Base-by-base conservation (phyloP, 2,888 invertebrate genomes). In the Diarsia brunnea region DNA sequence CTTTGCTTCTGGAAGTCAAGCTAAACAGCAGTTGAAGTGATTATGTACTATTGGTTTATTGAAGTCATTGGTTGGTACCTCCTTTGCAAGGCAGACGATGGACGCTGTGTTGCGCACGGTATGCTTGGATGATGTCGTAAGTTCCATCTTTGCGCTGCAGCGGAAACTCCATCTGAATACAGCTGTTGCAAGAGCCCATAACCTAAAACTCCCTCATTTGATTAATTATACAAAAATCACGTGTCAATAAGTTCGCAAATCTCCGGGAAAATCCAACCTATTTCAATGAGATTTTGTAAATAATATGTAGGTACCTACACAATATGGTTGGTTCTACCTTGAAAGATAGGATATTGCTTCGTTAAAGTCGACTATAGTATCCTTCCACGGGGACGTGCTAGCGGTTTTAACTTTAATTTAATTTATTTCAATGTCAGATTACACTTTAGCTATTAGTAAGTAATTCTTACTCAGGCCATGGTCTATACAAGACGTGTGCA, bases 61-160 rank as follows among this genome's bases (percentile, higher is more conserved):
- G 45, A 47, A 21, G 27, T 38, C 24, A 4, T 27, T 14, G 11
- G 19, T 21, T 16, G 27, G 2, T 88, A 97, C 97, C 97, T 96
- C 97, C 98, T 96, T 98, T 98, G 89, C 97, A 94, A 0, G 98
- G 98, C 74, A 97, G 96, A 73, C 98, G 97, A 90, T 98, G 98
- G 51, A 97, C 97, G 90, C 98, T 98, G 93, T 98, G 98, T 91
- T 98, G 98, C 3, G 4, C 97, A 97, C 98, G 95, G 95, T 97
- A 98, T 0, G 97, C 98, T 74, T 97, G 97, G 73, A 98, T 97
- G 82, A 98, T 97, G 89, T 98, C 97, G 89, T 97, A 98, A 67
- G 97, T 96, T 0, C 98, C 98, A 87, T 96, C 97, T 89, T 98
- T 98, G 80, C 97, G 95, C 85, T 97, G 97, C 84, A 98, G 96